Evolutionary conservation across 2,797 vertebrate genomes (phyloP).

Genomic region (Tauraco hartlaubi): DNA sequence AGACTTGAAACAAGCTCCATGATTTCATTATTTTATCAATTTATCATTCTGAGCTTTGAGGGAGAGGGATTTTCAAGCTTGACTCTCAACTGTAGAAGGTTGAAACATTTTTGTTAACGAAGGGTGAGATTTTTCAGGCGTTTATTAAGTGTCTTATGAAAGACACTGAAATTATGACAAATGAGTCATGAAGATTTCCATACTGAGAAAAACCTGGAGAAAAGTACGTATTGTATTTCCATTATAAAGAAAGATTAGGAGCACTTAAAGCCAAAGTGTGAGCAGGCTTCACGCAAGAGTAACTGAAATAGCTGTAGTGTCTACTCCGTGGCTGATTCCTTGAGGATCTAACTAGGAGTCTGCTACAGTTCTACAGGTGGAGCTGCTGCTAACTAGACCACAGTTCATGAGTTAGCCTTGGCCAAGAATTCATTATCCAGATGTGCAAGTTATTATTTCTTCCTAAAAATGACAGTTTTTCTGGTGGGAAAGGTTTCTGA

Average conservation of each 20-base stretch:
- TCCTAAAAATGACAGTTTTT: conserved; percentile 10
- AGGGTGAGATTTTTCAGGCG: not conserved
- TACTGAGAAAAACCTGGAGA: not conserved
- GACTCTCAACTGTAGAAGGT: not conserved
- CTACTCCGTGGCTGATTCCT: not conserved
- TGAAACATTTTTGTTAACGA: not conserved
- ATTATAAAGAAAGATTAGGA: not conserved
- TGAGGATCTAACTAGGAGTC: not conserved
- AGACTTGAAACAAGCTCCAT: not conserved
- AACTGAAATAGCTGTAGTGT: not conserved
- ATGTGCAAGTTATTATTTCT: not conserved
- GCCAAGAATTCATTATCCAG: not conserved
- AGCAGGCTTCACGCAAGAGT: not conserved
- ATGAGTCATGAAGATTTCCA: not conserved
- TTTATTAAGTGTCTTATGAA: not conserved
- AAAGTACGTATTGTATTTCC: not conserved
- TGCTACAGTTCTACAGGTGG: not conserved
- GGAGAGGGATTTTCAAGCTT: not conserved
- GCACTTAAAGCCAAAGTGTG: not conserved
- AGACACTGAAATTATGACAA: not conserved
- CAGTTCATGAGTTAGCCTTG: not conserved
- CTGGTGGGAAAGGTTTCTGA: not conserved
- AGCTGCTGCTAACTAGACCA: not conserved
- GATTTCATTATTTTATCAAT: not conserved
- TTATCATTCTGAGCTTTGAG: not conserved